A percentile compares a stretch with the other conserved stretches of the same genome.
Conservation (phyloP, 2,797 vertebrate genomes). For the Phataginus tricuspis region DNA sequence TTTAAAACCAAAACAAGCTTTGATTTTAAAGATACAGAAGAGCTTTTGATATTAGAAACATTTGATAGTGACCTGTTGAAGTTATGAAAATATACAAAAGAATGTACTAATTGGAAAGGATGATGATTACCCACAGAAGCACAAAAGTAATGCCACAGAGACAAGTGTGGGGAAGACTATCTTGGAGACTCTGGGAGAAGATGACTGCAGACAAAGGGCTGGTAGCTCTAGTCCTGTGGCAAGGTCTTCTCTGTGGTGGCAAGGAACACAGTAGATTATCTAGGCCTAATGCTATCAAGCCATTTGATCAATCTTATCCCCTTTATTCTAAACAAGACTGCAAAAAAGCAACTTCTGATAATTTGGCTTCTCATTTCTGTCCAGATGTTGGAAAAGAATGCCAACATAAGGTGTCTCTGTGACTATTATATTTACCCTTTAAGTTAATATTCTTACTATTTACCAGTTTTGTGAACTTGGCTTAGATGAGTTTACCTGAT, state of each 20-base stretch:
- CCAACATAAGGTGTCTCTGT: background rate
- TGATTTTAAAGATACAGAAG: background rate
- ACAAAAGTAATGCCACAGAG: background rate
- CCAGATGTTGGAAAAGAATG: background rate
- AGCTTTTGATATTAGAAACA: slow-evolving; percentile 32
- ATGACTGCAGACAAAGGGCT: background rate
- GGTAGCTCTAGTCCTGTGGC: background rate
- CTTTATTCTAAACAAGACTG: background rate
- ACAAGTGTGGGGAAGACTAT: background rate
- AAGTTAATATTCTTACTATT: background rate
- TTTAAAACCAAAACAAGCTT: slow-evolving; percentile 36
- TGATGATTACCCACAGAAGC: background rate
- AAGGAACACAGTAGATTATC: background rate
- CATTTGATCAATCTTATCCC: background rate
- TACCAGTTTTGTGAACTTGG: background rate
- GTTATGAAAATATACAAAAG: slow-evolving; percentile 20
- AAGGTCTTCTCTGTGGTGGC: background rate
- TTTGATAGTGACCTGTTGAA: slow-evolving; percentile 1
- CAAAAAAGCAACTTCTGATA: slow-evolving; percentile 24
- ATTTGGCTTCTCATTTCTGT: slow-evolving; percentile 26
- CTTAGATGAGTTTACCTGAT: background rate
- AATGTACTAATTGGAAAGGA: background rate
- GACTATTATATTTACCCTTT: background rate
- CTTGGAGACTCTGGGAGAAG: background rate
- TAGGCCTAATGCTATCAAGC: background rate